Evolutionary conservation across 1,140 invertebrate species (phyloP).

Genomic region (Telenomus remus): DNA sequence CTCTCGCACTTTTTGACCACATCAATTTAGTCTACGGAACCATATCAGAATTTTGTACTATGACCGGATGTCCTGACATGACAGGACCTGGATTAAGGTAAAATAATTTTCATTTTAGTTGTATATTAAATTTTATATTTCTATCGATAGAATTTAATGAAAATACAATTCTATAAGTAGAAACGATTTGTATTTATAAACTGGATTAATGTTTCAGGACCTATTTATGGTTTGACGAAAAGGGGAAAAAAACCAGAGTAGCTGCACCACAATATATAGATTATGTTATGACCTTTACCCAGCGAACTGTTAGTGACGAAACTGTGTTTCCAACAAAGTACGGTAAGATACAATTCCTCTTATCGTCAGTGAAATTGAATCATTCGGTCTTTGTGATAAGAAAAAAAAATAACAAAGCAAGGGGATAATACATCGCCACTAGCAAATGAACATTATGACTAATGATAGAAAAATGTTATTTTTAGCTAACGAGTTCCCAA

Average conservation of each 20-base stretch:
- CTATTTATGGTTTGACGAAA: conserved; percentile 99
- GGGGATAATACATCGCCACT: too few species aligned
- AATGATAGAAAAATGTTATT: not conserved
- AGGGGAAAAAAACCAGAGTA: conserved; percentile 97
- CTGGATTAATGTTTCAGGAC: conserved; percentile 78
- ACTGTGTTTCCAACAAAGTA: conserved; percentile 98
- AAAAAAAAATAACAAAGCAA: too few species aligned
- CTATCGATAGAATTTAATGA: too few species aligned
- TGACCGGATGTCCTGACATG: conserved; percentile 95
- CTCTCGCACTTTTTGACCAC: conserved; percentile 98
- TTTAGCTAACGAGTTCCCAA: conserved; percentile 94
- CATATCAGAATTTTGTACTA: conserved; percentile 98
- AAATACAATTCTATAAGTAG: too few species aligned
- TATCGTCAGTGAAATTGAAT: not conserved
- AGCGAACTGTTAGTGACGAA: conserved; percentile 98
- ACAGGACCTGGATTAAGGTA: conserved; percentile 93
- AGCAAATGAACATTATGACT: too few species aligned
- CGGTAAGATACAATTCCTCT: conserved; percentile 78
- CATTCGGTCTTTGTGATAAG: not conserved
- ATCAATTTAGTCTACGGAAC: conserved; percentile 98
- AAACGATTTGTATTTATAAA: not conserved
- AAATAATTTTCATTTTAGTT: too few species aligned
- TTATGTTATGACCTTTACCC: conserved; percentile 98
- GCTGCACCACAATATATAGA: conserved; percentile 98
- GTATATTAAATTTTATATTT: too few species aligned